Percentiles rank a stretch among this genome's conserved stretches.
These are phyloP conservation scores for Oenanthe oenanthe DNA, from an alignment of 2,113 vertebrate species.

Conservation along the genomic window DNA sequence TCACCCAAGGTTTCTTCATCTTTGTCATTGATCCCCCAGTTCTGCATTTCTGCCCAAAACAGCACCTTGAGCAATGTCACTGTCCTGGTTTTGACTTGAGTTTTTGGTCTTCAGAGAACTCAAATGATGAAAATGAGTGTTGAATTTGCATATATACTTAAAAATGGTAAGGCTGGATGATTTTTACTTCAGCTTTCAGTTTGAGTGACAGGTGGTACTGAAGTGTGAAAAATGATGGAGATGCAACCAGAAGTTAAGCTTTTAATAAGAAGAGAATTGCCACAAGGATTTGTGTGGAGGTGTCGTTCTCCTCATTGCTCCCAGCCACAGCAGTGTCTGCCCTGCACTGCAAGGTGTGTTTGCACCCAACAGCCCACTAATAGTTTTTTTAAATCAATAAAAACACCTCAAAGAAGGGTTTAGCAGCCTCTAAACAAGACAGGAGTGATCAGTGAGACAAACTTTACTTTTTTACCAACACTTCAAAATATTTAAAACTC, in stretches of 20 bases:
- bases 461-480: not conserved
- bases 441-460: not conserved
- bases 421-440: not conserved
- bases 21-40: not conserved
- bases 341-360: not conserved
- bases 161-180: not conserved
- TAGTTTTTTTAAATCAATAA: not conserved
- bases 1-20: not conserved
- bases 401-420: not conserved
- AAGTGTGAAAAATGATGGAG: constrained; percentile 23
- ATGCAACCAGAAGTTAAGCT: constrained; percentile 45
- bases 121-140: not conserved
- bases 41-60: not conserved
- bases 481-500: not conserved
- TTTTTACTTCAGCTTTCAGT: not conserved
- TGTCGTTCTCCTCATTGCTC: constrained; percentile 24
- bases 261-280: constrained; percentile 23
- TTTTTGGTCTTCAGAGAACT: not conserved
- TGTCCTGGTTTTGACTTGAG: not conserved
- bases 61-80: not conserved
- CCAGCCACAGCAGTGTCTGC: not conserved
- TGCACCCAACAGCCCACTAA: not conserved
- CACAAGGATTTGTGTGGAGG: not conserved
- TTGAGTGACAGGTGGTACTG: not conserved
- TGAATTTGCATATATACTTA: not conserved